Percentiles rank a stretch among this genome's conserved stretches.
These are phyloP conservation scores for Medauroidea extradentata DNA, from an alignment of 1,140 invertebrate genomes.

Conservation along the genomic window DNA sequence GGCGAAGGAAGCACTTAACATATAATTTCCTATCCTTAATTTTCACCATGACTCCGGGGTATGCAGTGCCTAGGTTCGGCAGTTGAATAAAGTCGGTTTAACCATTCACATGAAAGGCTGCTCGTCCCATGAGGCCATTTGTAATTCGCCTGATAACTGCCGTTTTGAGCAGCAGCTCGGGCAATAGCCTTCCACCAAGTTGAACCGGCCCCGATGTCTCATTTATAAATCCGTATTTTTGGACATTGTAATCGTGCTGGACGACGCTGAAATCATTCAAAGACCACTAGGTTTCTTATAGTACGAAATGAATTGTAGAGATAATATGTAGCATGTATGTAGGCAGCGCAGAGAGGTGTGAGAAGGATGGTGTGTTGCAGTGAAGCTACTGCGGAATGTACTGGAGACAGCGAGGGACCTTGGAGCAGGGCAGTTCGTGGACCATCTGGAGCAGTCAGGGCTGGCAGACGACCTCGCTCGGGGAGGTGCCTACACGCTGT, in stretches of 20 bases:
- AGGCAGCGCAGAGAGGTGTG: neutral
- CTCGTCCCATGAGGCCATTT: no score
- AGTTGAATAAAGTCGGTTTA: no score
- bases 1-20: no score
- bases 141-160: no score
- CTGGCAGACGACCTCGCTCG: slow-evolving; percentile 33
- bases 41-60: no score
- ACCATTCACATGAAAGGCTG: neutral
- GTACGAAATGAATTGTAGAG: neutral
- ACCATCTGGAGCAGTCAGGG: slow-evolving; percentile 43
- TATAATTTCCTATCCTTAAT: no score
- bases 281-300: neutral
- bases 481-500: slow-evolving; percentile 48
- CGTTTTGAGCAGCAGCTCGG: no score
- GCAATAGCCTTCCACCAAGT: neutral
- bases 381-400: slow-evolving; percentile 47
- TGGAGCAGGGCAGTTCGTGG: slow-evolving; percentile 45
- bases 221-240: neutral
- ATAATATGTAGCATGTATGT: neutral
- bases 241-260: neutral
- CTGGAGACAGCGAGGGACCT: slow-evolving; percentile 47
- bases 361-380: slow-evolving; percentile 26
- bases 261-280: neutral
- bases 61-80: no score
- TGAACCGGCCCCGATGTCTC: neutral